Base-by-base conservation (phyloP, 2,888 invertebrate species). In the Eristalis arbustorum region DNA sequence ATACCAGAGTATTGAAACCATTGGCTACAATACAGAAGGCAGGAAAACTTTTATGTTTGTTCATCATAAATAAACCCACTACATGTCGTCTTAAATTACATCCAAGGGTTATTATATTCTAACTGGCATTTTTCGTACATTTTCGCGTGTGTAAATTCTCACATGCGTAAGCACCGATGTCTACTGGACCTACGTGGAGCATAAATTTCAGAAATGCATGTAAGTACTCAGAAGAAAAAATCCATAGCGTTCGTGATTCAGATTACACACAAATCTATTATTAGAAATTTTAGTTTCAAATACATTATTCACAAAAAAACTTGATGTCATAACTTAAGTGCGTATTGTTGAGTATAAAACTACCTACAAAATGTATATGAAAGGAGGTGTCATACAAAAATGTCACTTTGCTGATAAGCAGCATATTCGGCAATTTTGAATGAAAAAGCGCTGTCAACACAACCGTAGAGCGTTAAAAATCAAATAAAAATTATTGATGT, bases 401-500 rank as follows among this genome's bases (percentile, higher is more conserved):
- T 34, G 42, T 64, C 74, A 18, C 61, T 56, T 66, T 68, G 62
- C 28, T 59, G 73, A 80, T 74, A 80, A 80, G 73, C 18, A 56
- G 37, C 31, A 37, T 18, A 61, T 80, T 80, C 79, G 73, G 73
- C 67, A 74, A 63, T 80, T 80, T 74, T 62, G 62, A 80, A 79
- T 73, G 66, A 73, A 80, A 74, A 80, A 34, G 34, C 28, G 42
- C 67, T 80, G 67, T 80, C 67, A 73, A 49, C 73, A 62, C 40
- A 62, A 40, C 37, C 56, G 49, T 31, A 49, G 22, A 73, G 79
- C 73, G 68, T 80, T 80, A 68, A 73, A 80, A 80, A 80, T 80
- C 79, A 80, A 80, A 80, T 63, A 80, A 80, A 80, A 80, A 67
- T 80, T 73, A 80, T 81, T 81, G 81, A 81, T 81, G 71, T 57